Base-by-base conservation (phyloP, 2,113 vertebrate genomes). In the Lophura nycthemera region DNA sequence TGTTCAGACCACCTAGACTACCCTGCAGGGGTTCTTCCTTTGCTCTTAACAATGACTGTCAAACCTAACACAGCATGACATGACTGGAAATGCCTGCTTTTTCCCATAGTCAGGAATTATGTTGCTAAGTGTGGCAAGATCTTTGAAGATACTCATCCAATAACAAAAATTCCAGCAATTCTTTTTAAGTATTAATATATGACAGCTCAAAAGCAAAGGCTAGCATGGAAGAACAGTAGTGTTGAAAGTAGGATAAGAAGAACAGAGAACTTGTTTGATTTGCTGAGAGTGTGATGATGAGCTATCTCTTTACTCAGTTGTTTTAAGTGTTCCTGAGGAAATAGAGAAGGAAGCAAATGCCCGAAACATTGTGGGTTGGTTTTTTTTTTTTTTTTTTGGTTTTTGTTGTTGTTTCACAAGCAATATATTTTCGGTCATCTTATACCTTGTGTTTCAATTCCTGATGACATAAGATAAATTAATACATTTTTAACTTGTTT, bases 1-100 rank as follows among this genome's bases (percentile, higher is more conserved):
- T 84, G 48, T 83, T n/a, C 74, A 92, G 87, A 87, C 76, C 76
- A 94, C 92, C 94, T 96, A 73, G 65, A 64, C 48, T 88, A 57
- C 71, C 21, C 92, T 77, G 34, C 66, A 92, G 91, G 94, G 42
- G 18, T 63, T 82, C 91, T 89, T 95, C 63, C 66, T 90, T 93
- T 84, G 42, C 47, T 82, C 90, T 91, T 69, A 89, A 36, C 79
- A 92, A 75, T 79, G 72, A 63, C 84, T 70, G 13, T 90, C 86
- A 43, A 74, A 82, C 70, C 78, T 80, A 90, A 69, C 80, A 1
- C 83, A 89, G 84, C 83, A 56, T 54, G 89, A 93, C 8, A 4
- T 65, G 76, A 42, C 36, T 93, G 48, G 54, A 67, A 5, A 0
- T 74, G 45, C 57, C 38, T 67, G 56, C 80, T 91, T 79, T 86